These are phyloP conservation scores for Dryadula phaetusa DNA, from an alignment of 2,888 invertebrate species.

Conservation along the genomic window DNA sequence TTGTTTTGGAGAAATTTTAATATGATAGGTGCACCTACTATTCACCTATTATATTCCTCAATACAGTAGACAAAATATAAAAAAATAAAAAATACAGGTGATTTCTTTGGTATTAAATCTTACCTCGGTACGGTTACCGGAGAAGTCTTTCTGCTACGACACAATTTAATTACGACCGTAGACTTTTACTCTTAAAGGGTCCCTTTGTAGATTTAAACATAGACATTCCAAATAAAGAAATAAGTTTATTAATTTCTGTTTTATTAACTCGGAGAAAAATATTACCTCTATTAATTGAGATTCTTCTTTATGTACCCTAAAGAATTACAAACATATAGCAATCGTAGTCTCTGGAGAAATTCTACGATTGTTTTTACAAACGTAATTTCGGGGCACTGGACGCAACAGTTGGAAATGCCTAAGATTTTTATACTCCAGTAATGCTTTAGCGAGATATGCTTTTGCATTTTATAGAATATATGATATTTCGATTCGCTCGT, in stretches of 20 bases:
- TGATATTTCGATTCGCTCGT: background rate
- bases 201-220: no score
- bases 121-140: no score
- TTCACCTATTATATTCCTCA: no score
- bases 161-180: no score
- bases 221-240: background rate
- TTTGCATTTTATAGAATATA: background rate
- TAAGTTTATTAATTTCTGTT: background rate
- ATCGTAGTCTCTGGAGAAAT: constrained; percentile 20
- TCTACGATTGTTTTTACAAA: constrained; percentile 28
- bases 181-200: no score
- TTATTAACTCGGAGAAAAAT: background rate
- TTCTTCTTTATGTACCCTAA: background rate
- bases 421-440: constrained; percentile 5
- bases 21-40: no score
- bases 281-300: background rate
- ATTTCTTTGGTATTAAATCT: no score
- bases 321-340: constrained; percentile 8
- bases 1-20: background rate
- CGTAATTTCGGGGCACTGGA: constrained; percentile 20
- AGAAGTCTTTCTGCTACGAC: no score
- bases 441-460: background rate
- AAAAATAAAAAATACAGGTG: no score
- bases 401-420: constrained; percentile 26
- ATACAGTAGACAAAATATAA: no score